Base-by-base conservation (phyloP, 2,888 invertebrate genomes). In the Troglohyphantes excavatus region DNA sequence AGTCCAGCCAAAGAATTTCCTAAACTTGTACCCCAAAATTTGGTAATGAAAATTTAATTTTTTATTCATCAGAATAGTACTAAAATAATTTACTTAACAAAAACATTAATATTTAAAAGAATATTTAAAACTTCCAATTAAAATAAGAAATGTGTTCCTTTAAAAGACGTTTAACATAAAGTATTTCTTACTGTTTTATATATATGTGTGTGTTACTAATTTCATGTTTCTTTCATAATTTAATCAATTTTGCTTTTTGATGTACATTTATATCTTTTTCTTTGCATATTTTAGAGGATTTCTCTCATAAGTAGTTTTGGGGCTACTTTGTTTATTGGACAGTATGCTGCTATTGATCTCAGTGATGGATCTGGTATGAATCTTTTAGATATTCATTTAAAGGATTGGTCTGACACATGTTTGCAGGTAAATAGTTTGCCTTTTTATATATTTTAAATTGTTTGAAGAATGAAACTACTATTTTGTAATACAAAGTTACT, bases 341-440 rank as follows among this genome's bases (percentile, higher is more conserved):
- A 95, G 92, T 96, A 98, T 91, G 98, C 98, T 0, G 96, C 97
- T 0, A 97, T 99, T 73, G 99, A 99, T 94, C 95, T 95, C 91
- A 95, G 97, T 0, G 99, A 99, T 93, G 99, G 96, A 0, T 98
- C 98, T 0, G 99, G 99, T 19, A 99, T 98, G 98, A 99, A 99
- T 94, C 94, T 99, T 21, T 94, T 99, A 92, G 96, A 99, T 93
- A 96, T 99, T 76, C 95, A 94, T 39, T 95, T 94, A 0, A 96
- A 96, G 94, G 94, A 94, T 33, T 99, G 98, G 98, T 95, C 96
- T 79, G 94, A 95, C 46, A 93, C 94, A 23, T 96, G 97, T 92
- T 94, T 98, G 19, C 95, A 97, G 94, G 96, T 96, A 92, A 93
- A 93, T 46, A 19, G 23, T 46, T 33, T 33, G 9, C 3, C 9